Evolutionary conservation across 2,113 vertebrate genomes (phyloP), one percentile per base, ranked within the genome.

Genomic region (Larimichthys crocea): DNA sequence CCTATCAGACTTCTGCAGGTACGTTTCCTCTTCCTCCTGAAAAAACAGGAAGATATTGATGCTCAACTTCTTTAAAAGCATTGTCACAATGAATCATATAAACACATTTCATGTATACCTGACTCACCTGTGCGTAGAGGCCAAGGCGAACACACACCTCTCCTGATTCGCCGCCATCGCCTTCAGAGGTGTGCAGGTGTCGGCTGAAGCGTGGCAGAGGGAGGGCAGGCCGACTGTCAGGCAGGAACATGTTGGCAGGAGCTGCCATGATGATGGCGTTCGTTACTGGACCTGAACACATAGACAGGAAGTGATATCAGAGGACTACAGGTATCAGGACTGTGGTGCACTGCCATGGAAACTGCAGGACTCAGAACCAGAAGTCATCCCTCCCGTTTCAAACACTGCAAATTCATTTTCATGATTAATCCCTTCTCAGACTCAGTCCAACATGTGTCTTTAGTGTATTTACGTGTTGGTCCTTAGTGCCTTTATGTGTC

Each of bases 181-280:
- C 94, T 5, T 96, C 96, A 20, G 97, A 95, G 0, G 94, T 80
- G 1, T 96, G 94, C 2, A 97, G 94, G 92, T 99, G 97, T 3
- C 94, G 96, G 89, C 96, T 97, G 95, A 99, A 99, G 35, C 95
- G 96, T 0, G 97, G 97, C 61, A 99, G 94, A 0, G 96, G 95
- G 49, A 96, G 60, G 12, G 94, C 79, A 0, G 98, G 97, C 1
- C 96, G 95, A 88, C 96, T 96, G 1, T 99, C 98, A 0, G 97
- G 95, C 61, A 96, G 95, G 44, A 99, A 94, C 98, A 99, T 99
- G 94, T 97, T 96, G 6, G 96, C 92, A 0, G 97, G 97, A 0
- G 97, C 97, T 35, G 97, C 90, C 59, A 94, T 89, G 48, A 99
- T 97, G 92, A 95, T 63, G 3, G 96, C 97, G 0, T 98, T 99